Evolutionary conservation across 2,113 vertebrate genomes (phyloP).

Genomic region (Illadopsis cleaveri): DNA sequence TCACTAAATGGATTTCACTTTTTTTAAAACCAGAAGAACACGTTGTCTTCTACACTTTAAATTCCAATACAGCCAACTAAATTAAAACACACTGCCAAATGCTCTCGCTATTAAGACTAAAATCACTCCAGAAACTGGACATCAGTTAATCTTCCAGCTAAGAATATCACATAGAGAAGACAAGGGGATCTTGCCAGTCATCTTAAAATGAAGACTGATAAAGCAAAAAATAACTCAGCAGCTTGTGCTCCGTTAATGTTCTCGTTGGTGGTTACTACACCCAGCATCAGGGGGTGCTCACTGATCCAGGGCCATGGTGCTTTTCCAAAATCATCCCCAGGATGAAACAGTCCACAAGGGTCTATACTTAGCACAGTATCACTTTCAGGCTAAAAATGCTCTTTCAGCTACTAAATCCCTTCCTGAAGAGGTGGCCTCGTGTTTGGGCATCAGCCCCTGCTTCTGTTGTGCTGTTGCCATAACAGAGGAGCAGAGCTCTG

Average conservation of each 20-base stretch:
- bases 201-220: not conserved
- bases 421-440: not conserved
- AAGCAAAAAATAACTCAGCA: not conserved
- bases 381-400: constrained; percentile 1
- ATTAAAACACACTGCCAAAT: not conserved
- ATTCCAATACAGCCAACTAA: not conserved
- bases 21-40: not conserved
- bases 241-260: not conserved
- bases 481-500: constrained; percentile 37
- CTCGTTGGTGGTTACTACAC: not conserved
- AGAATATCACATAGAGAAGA: not conserved
- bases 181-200: not conserved
- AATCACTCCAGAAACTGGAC: not conserved
- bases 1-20: not conserved
- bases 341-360: not conserved
- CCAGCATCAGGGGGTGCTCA: not conserved
- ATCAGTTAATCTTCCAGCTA: not conserved
- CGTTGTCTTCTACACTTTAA: not conserved
- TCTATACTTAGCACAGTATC: not conserved
- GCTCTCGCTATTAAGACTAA: not conserved
- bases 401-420: constrained; percentile 48
- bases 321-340: not conserved
- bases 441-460: not conserved
- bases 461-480: constrained; percentile 6
- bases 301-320: not conserved